Evolutionary conservation across 2,888 invertebrate species (phyloP).

Genomic region (Operophtera brumata): DNA sequence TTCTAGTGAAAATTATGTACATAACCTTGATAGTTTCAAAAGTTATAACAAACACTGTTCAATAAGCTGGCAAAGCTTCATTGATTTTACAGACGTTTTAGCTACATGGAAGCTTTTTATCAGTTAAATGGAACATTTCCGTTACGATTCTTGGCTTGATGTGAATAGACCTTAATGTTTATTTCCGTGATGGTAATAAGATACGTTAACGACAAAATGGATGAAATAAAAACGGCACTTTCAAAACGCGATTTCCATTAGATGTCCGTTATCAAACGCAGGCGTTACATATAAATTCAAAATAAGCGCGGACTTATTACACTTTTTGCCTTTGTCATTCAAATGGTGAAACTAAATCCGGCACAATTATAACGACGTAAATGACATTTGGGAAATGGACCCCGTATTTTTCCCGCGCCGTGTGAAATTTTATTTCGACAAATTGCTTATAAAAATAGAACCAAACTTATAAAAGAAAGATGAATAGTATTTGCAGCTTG

Average conservation of each 20-base stretch:
- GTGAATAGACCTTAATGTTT: conserved; percentile 11
- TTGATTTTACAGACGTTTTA: too few relatives aligned
- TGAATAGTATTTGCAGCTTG: not conserved
- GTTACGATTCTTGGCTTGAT: not conserved
- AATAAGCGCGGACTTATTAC: conserved; percentile 8
- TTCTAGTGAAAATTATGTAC: too few relatives aligned
- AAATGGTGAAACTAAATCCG: conserved; percentile 11
- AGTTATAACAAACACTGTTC: too few relatives aligned
- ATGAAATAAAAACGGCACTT: conserved; percentile 26
- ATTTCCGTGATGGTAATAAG: conserved; percentile 26
- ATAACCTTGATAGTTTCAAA: too few relatives aligned
- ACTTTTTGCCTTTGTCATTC: not conserved
- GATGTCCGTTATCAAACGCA: conserved; percentile 18
- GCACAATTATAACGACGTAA: conserved; percentile 8
- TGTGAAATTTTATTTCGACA: conserved; percentile 7
- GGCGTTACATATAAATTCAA: not conserved
- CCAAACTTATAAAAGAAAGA: not conserved
- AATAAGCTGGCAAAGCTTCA: too few relatives aligned
- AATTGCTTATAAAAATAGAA: not conserved
- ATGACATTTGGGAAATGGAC: conserved; percentile 4
- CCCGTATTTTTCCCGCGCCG: not conserved
- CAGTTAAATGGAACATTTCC: not conserved
- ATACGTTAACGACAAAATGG: conserved; percentile 28
- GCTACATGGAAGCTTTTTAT: not conserved
- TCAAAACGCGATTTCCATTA: conserved; percentile 20